Evolutionary conservation across 2,113 vertebrate species (phyloP).

Genomic region (Myrmecobius fasciatus): DNA sequence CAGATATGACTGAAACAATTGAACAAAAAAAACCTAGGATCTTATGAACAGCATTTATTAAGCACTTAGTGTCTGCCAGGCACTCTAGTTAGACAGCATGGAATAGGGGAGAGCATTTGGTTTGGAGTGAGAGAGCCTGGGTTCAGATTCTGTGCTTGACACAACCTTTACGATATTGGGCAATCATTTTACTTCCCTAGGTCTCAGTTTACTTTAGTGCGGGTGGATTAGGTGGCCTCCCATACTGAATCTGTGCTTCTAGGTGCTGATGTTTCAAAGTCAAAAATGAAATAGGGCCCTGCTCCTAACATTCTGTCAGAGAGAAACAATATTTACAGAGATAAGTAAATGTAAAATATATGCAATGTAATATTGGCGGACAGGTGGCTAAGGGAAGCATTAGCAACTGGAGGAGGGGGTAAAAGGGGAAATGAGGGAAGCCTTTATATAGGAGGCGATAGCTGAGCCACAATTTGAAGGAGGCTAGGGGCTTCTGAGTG

Average conservation of each 20-base stretch:
- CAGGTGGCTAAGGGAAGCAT: background rate
- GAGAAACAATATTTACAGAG: background rate
- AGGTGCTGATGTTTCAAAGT: background rate
- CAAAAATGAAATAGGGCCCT: background rate
- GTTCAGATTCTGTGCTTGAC: background rate
- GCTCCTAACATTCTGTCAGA: background rate
- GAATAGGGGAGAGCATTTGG: background rate
- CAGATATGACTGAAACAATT: background rate
- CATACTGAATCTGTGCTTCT: background rate
- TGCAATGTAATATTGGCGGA: background rate
- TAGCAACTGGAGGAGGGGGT: background rate
- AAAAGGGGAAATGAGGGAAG: background rate
- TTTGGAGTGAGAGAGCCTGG: background rate
- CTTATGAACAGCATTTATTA: background rate
- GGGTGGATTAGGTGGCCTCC: background rate
- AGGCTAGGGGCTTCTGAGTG: background rate
- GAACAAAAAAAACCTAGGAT: background rate
- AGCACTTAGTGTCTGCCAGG: background rate
- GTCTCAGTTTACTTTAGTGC: background rate
- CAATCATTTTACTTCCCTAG: background rate
- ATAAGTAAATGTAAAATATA: background rate
- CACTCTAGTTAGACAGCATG: background rate
- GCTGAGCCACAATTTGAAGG: background rate
- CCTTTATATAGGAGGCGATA: background rate
- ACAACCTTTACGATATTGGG: background rate